Evolutionary conservation across 2,888 invertebrate species (phyloP).

Genomic region (Brachycybe producta): DNA sequence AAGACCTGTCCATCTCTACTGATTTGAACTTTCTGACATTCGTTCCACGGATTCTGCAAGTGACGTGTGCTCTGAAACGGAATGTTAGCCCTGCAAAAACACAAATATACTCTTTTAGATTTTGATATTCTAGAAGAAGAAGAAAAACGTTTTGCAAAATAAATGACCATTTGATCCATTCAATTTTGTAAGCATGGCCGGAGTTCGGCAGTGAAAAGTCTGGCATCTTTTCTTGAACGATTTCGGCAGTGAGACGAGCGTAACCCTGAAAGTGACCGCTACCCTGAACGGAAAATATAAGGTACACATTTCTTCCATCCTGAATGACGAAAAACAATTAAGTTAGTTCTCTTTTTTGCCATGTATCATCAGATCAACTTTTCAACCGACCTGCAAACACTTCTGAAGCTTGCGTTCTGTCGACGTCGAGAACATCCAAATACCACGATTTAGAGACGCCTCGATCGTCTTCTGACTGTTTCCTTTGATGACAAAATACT

Average conservation of each 20-base stretch:
- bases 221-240: constrained; percentile 30
- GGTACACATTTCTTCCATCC: constrained; percentile 35
- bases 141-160: background rate
- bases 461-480: constrained; percentile 45
- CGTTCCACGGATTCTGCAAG: constrained; percentile 44
- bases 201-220: constrained; percentile 32
- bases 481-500: constrained; percentile 49
- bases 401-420: constrained; percentile 49
- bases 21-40: constrained; percentile 43
- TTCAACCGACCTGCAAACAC: constrained; percentile 41
- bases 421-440: constrained; percentile 47
- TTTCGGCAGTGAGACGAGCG: constrained; percentile 32
- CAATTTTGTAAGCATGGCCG: constrained; percentile 33
- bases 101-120: background rate
- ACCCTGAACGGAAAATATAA: constrained; percentile 44
- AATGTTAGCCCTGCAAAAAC: constrained; percentile 32
- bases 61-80: constrained; percentile 41
- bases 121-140: background rate
- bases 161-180: constrained; percentile 40
- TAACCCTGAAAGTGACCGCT: constrained; percentile 41
- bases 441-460: constrained; percentile 41
- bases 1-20: constrained; percentile 47
- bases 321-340: constrained; percentile 25
- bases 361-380: background rate
- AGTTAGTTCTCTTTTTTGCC: background rate